phyloP scores from a whole-genome alignment of 2,797 vertebrate genomes.

The Hypotaenidia okinawae region DNA sequence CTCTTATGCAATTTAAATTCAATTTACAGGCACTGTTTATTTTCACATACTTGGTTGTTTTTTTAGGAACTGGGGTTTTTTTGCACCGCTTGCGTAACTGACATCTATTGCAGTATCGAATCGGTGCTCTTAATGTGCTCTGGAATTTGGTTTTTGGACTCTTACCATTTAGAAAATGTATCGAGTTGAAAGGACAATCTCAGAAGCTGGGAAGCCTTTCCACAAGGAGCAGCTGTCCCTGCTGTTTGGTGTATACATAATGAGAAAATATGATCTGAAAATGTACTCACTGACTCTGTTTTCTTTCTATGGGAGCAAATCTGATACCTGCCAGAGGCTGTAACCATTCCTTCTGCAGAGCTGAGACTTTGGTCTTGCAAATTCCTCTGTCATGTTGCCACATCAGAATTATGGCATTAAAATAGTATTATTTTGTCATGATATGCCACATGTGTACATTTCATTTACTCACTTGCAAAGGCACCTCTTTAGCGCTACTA shows the following conservation, averaged over 20 bases:
- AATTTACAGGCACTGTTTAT: slow-evolving; percentile 71
- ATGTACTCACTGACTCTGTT: rapidly evolving
- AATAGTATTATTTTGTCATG: neutral
- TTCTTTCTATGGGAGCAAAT: neutral
- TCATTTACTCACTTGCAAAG: neutral
- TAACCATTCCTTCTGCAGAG: neutral
- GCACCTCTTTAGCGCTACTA: neutral
- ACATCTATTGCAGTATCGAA: slow-evolving; percentile 40
- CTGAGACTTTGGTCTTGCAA: neutral
- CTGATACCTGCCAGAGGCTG: neutral
- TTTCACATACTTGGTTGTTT: slow-evolving; percentile 64
- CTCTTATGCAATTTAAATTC: slow-evolving; percentile 69
- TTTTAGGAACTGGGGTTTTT: slow-evolving; percentile 38
- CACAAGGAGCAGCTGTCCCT: slow-evolving; percentile 26
- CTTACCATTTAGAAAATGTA: neutral
- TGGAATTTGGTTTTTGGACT: slow-evolving; percentile 23
- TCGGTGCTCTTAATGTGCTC: slow-evolving; percentile 15
- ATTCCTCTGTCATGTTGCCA: neutral
- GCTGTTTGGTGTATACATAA: neutral
- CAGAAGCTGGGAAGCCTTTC: neutral
- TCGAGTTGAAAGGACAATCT: neutral
- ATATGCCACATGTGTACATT: neutral
- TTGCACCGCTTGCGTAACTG: slow-evolving; percentile 54
- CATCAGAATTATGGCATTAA: neutral
- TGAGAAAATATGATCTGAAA: neutral